Evolutionary conservation across 2,797 vertebrate species (phyloP).

Genomic region (Pangasius mekongensis): DNA sequence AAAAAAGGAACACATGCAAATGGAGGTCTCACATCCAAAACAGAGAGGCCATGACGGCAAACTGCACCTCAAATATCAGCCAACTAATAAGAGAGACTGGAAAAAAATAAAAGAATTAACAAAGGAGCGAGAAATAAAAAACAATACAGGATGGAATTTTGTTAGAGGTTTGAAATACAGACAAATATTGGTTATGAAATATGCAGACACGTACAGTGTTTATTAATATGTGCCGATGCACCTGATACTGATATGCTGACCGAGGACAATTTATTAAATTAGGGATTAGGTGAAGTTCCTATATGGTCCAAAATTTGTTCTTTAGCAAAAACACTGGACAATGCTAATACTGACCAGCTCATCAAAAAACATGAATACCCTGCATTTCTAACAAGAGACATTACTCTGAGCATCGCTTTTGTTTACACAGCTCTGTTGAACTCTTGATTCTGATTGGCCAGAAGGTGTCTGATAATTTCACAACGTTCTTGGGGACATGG

Average conservation of each 20-base stretch:
- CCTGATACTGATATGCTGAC: not conserved
- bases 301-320: not conserved
- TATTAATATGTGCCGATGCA: not conserved
- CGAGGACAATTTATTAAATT: not conserved
- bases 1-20: slow-evolving; percentile 51
- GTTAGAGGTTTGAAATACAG: not conserved
- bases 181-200: not conserved
- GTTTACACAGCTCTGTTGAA: not conserved
- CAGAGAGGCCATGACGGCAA: slow-evolving; percentile 41
- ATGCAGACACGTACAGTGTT: not conserved
- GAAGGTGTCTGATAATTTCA: not conserved
- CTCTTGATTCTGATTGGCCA: not conserved
- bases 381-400: not conserved
- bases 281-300: not conserved
- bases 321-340: not conserved
- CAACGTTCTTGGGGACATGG: not conserved
- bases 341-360: not conserved
- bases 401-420: not conserved
- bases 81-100: slow-evolving; percentile 27
- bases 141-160: not conserved
- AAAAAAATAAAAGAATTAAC: not conserved
- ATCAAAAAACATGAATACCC: not conserved
- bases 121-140: no score
- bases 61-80: slow-evolving; percentile 35
- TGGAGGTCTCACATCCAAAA: slow-evolving; percentile 51